Base-by-base conservation (phyloP, 2,797 vertebrate genomes). In the Sebastes taczanowskii region DNA sequence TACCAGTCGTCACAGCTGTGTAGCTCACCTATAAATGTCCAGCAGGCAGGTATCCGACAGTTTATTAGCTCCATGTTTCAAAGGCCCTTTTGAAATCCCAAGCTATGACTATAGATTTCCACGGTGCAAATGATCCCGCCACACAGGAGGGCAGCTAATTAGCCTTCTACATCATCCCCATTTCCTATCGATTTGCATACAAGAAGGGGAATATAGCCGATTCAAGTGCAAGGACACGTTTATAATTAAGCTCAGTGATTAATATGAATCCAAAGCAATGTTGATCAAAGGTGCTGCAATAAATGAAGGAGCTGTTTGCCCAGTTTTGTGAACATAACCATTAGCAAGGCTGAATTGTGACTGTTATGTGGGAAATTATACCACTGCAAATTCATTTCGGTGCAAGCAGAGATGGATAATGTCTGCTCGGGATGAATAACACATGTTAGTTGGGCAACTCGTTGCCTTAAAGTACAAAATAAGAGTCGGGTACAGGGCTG, bases 391-490 rank as follows among this genome's bases (percentile, higher is more conserved):
- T 81, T 84, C 9, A 60, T 76, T 80, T 84, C 20, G 59, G 63
- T 75, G 83, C 67, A 75, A 82, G 82, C 68, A 64, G 77, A 63
- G 67, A 88, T 72, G 68, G 76, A 77, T 82, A 30, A 83, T 83
- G 74, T 88, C 89, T 90, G 83, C 86, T 88, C 76, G 68, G 75
- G 84, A 62, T 83, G 78, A 89, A 75, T 82, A 89, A 87, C 82
- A 90, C 93, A 88, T 88, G 91, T 7, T 89, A 49, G 81, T 70
- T 77, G 61, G 84, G 84, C 88, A 78, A 86, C 72, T 87, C 78
- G 46, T 76, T 49, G 81, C 83, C 90, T 84, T 74, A 5, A 80
- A 90, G 86, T 82, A 83, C 59, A 85, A 78, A 53, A 91, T 53
- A 74, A 74, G 79, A 81, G 80, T 29, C 22, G 77, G 80, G 84